Evolutionary conservation across 2,113 vertebrate species (phyloP).

Genomic region (Miniopterus natalensis): DNA sequence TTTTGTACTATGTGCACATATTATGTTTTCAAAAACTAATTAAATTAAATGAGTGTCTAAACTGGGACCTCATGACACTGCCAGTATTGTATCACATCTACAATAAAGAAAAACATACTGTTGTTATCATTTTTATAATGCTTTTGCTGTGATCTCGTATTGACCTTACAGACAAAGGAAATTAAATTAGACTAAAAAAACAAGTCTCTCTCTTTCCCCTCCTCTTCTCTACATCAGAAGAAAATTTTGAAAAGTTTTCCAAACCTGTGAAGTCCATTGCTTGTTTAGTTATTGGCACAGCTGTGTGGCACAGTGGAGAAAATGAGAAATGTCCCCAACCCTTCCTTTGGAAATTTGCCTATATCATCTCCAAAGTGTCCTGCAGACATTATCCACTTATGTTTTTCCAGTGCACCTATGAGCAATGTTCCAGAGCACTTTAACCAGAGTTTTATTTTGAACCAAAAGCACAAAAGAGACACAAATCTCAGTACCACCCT

Average conservation of each 20-base stretch:
- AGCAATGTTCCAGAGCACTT: neutral
- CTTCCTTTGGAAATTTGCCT: conserved; percentile 29
- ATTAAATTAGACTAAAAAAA: conserved; percentile 30
- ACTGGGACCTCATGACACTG: neutral
- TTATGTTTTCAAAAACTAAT: conserved; percentile 53
- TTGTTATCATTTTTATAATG: neutral
- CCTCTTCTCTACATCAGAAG: neutral
- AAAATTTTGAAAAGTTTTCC: conserved; percentile 19
- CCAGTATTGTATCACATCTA: neutral
- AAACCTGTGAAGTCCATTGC: neutral
- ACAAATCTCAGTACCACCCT: neutral
- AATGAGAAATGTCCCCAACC: conserved; percentile 64
- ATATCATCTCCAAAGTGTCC: conserved; percentile 16
- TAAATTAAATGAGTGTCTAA: neutral
- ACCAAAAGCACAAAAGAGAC: neutral
- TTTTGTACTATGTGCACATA: neutral
- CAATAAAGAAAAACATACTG: neutral
- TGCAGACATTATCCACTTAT: neutral
- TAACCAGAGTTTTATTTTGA: conserved; percentile 12
- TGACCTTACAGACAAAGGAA: conserved; percentile 44
- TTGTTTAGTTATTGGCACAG: conserved; percentile 13
- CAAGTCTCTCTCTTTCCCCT: neutral
- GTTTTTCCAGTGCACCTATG: neutral
- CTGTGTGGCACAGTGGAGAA: conserved; percentile 18
- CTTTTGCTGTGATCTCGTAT: neutral